Evolutionary conservation across 2,113 vertebrate genomes (phyloP).

Genomic region (Peromyscus californicus): DNA sequence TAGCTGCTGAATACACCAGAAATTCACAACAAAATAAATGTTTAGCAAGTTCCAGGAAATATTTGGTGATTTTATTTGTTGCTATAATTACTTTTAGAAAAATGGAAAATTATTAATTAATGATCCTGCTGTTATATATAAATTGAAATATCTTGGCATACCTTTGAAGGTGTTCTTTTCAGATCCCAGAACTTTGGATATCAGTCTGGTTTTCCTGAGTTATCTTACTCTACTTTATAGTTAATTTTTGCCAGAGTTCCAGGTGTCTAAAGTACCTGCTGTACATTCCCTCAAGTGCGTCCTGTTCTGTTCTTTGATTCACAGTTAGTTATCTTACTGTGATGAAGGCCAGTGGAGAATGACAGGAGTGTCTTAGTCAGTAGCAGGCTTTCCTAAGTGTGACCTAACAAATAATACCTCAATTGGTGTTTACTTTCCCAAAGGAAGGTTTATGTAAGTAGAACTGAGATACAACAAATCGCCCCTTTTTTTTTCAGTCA

Average conservation of each 20-base stretch:
- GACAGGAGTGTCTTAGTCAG: neutral
- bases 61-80: constrained; percentile 36
- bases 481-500: neutral
- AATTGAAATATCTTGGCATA: neutral
- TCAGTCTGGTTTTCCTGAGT: neutral
- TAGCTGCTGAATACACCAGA: neutral
- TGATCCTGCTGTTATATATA: neutral
- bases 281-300: neutral
- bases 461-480: neutral
- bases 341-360: neutral
- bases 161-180: neutral
- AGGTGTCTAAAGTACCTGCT: neutral
- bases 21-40: neutral
- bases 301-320: neutral
- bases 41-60: neutral
- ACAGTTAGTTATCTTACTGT: neutral
- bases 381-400: neutral
- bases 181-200: neutral
- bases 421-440: neutral
- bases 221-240: neutral
- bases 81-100: neutral
- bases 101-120: neutral
- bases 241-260: neutral
- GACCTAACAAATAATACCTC: neutral
- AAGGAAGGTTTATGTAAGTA: neutral